A percentile compares a stretch with the other conserved stretches of the same genome.
phyloP scores from a whole-genome alignment of 2,113 vertebrate genomes.

The Eublepharis macularius region DNA sequence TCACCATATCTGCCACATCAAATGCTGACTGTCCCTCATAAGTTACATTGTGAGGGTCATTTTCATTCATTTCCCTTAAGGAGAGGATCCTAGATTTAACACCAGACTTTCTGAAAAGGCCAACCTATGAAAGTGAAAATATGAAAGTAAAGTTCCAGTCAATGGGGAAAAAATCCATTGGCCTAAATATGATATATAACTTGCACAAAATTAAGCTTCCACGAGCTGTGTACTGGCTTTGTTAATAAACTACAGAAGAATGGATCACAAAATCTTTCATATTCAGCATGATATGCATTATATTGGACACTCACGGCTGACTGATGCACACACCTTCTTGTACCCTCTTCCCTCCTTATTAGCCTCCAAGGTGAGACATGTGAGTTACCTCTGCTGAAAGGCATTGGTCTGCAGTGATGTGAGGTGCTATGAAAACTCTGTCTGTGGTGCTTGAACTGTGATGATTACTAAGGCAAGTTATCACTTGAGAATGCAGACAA shows the following conservation, averaged over 20 bases:
- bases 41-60: constrained; percentile 70
- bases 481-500: not conserved
- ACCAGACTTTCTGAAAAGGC: constrained; percentile 87
- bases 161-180: not conserved
- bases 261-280: not conserved
- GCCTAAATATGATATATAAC: not conserved
- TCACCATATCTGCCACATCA: constrained; percentile 91
- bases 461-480: not conserved
- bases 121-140: constrained; percentile 73
- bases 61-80: constrained; percentile 86
- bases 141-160: not conserved
- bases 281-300: not conserved
- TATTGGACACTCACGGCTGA: not conserved
- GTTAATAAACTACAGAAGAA: not conserved
- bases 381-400: not conserved
- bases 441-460: not conserved
- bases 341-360: too few species aligned
- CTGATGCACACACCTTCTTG: not conserved
- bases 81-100: constrained; percentile 88
- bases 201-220: accelerated
- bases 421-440: not conserved
- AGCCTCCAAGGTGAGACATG: too few species aligned
- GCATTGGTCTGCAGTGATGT: not conserved
- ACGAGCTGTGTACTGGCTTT: not conserved
- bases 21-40: constrained; percentile 85